Conservation (phyloP, 2,113 vertebrate species). For the Callipepla californica region DNA sequence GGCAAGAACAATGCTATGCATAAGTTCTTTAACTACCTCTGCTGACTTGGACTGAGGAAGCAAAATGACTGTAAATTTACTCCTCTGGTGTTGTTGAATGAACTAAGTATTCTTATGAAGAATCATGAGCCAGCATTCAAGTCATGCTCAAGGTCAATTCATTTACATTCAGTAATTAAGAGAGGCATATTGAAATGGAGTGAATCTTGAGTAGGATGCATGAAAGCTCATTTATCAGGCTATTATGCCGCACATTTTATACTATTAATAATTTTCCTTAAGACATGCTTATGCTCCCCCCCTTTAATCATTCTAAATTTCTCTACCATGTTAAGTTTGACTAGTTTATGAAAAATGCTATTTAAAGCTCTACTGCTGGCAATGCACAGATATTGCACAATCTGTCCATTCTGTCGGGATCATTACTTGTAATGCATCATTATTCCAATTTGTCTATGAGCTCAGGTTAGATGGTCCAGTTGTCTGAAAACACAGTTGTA, state of each 20-base stretch:
- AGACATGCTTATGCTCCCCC: constrained; percentile 32
- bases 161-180: constrained; percentile 68
- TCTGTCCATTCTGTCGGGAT: background rate
- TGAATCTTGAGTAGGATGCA: constrained; percentile 47
- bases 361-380: background rate
- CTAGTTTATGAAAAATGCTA: background rate
- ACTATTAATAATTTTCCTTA: constrained; percentile 58
- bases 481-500: background rate
- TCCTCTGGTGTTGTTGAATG: constrained; percentile 1
- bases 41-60: background rate
- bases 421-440: background rate
- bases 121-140: constrained; percentile 48
- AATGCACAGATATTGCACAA: background rate
- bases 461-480: background rate
- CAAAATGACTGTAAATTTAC: background rate
- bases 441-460: background rate
- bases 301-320: constrained; percentile 19
- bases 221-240: constrained; percentile 70
- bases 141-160: constrained; percentile 59
- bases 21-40: background rate
- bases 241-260: constrained; percentile 62
- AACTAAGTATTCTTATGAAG: constrained; percentile 22
- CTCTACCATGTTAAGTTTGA: background rate
- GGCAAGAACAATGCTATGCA: background rate
- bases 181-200: constrained; percentile 57